Conservation (phyloP, 2,888 invertebrate genomes). For the Caenorhabditis becei region DNA sequence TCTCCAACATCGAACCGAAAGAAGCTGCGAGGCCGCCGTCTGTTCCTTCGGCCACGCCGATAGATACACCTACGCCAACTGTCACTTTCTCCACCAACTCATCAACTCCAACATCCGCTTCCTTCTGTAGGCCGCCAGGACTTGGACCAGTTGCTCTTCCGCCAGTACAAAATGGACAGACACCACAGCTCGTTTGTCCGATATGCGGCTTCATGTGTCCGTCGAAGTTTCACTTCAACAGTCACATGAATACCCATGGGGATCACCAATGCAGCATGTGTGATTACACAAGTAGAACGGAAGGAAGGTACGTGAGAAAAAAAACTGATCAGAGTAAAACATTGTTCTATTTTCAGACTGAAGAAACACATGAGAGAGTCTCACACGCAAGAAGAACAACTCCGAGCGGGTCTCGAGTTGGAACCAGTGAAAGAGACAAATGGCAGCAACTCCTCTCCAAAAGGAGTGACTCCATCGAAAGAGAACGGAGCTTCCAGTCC, state of each 20-base stretch:
- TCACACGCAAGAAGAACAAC: conserved; percentile 83
- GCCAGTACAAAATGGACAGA: conserved; percentile 64
- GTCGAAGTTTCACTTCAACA: conserved; percentile 83
- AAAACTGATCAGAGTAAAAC: neutral
- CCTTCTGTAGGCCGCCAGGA: conserved; percentile 76
- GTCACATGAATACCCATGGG: conserved; percentile 85
- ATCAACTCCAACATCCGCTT: conserved; percentile 40
- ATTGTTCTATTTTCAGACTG: conserved; percentile 73
- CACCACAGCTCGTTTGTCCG: conserved; percentile 80
- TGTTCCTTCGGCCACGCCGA: neutral
- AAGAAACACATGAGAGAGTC: conserved; percentile 84
- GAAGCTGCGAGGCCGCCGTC: conserved; percentile 12
- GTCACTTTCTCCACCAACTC: conserved; percentile 23
- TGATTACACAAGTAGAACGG: conserved; percentile 84
- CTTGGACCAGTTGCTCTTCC: conserved; percentile 69
- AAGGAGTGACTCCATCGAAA: conserved; percentile 7
- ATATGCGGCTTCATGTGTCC: conserved; percentile 83
- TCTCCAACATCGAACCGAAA: conserved; percentile 57
- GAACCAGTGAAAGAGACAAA: conserved; percentile 50
- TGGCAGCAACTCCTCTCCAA: conserved; percentile 30
- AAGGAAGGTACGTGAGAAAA: conserved; percentile 53
- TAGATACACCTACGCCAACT: conserved; percentile 30
- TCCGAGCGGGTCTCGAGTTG: conserved; percentile 79
- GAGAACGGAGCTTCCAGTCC: conserved; percentile 42
- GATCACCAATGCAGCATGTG: conserved; percentile 84